These are phyloP conservation scores for Rhinoderma darwinii DNA, from an alignment of 2,113 vertebrate species.

Conservation along the genomic window DNA sequence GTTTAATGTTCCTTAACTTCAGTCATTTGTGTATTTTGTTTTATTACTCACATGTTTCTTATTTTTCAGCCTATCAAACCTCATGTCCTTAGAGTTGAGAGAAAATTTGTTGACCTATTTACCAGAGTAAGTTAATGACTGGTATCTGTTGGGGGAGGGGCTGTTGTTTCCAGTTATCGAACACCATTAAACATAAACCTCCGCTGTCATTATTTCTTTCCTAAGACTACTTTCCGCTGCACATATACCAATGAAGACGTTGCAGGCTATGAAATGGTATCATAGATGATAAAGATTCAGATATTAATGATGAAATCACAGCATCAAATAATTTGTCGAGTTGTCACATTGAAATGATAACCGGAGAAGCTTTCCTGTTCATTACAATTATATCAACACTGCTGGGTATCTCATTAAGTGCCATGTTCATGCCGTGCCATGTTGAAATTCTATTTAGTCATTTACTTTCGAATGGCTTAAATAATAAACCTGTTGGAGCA, in stretches of 20 bases:
- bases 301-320: not conserved
- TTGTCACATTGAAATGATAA: slow-evolving; percentile 11
- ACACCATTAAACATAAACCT: not conserved
- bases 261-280: not conserved
- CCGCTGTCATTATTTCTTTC: not conserved
- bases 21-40: not conserved
- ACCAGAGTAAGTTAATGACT: slow-evolving; percentile 88
- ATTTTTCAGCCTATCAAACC: slow-evolving; percentile 87
- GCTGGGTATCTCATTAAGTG: not conserved
- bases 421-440: not conserved
- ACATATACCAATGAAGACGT: not conserved
- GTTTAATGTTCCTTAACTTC: not conserved
- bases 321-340: not conserved
- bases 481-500: not conserved
- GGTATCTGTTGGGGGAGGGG: not conserved
- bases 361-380: not conserved
- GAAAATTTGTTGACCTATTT: slow-evolving; percentile 95
- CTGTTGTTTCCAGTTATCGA: not conserved
- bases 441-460: not conserved
- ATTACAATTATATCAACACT: not conserved
- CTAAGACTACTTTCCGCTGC: not conserved
- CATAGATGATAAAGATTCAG: not conserved
- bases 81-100: slow-evolving; percentile 95
- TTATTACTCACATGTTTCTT: slow-evolving; percentile 5
- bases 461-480: not conserved